Evolutionary conservation across 2,888 invertebrate species (phyloP), one percentile per base, ranked within the genome.

Genomic region (Bugula neritina): DNA sequence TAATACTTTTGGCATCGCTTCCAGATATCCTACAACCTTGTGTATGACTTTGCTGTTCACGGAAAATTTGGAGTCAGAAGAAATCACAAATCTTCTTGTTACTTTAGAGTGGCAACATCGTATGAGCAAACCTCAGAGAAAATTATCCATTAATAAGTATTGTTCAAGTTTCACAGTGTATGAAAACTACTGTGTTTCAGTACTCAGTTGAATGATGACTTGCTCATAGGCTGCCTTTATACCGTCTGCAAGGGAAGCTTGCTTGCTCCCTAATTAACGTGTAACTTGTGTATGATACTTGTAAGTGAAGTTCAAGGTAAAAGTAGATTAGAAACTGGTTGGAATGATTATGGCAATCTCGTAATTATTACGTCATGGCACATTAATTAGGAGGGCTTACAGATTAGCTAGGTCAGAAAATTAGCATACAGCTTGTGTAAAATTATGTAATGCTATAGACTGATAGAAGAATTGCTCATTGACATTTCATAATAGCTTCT

Each of bases 401-500:
- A 25, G 10, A 13, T 25, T 57, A n/a, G 23, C 27, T 57, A 10
- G 17, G 43, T 43, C 43, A 43, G 43, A 43, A 43, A 43, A 43
- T 43, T 43, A 43, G 17, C 17, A 17, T 43, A 43, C 43, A 43
- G 43, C 5, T 43, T 43, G 17, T 43, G 43, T 43, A 43, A 43
- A 17, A 43, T 5, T 43, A 43, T 5, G 43, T 17, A 43, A n/a
- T 13, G n/a, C 13, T n/a, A 54, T 13, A 54, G 54, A 10, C 58
- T 25, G 58, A 25, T 25, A 13, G 25, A 35, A 31, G 29, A 63
- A 63, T 63, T 29, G 31, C 31, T 31, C 10, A 63, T 34, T 63
- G 63, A 63, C 63, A 63, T 63, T 63, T 63, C 2, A 43, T 43
- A 43, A 43, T 43, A 43, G 43, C 43, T 43, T 43, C 43, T 43